phyloP scores from a whole-genome alignment of 2,888 invertebrate species.

The Leptogaster cylindrica region DNA sequence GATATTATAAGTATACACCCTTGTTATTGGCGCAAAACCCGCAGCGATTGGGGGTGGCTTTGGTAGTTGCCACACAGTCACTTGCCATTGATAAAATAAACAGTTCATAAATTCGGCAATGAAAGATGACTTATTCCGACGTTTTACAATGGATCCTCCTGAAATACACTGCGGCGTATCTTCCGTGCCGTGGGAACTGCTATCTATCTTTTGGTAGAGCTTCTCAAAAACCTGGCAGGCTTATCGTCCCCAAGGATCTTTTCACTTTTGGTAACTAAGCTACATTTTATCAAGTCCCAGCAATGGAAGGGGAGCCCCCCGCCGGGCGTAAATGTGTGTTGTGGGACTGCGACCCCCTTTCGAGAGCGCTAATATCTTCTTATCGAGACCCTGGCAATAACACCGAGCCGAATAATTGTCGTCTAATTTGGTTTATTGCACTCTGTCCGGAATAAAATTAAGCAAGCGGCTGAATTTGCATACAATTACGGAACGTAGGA shows the following conservation, averaged over 20 bases:
- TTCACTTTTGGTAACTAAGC: constrained; percentile 16
- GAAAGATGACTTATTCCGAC: constrained; percentile 16
- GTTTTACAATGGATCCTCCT: constrained; percentile 18
- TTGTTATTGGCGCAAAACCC: too few relatives aligned
- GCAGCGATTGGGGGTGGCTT: too few relatives aligned
- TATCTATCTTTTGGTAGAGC: neutral
- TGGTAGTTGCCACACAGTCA: too few relatives aligned
- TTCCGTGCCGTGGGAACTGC: constrained; percentile 4
- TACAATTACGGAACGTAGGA: constrained; percentile 33
- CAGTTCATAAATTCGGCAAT: constrained; percentile 20
- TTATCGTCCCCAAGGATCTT: constrained; percentile 17
- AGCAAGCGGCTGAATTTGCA: constrained; percentile 34
- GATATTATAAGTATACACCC: too few relatives aligned
- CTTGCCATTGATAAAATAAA: constrained; percentile 35
- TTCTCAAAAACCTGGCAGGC: neutral
- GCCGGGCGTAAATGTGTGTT: neutral
- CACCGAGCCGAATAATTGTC: constrained; percentile 40
- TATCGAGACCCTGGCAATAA: constrained; percentile 26
- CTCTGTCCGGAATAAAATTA: constrained; percentile 38
- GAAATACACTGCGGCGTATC: constrained; percentile 18
- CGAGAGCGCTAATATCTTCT: constrained; percentile 20
- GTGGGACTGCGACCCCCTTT: neutral
- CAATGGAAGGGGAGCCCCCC: too few relatives aligned
- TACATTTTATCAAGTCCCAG: constrained; percentile 21
- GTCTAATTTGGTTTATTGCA: constrained; percentile 43